Evolutionary conservation across 1,140 invertebrate genomes (phyloP), one percentile per base, ranked within the genome.

Genomic region (Cyclina sinensis): DNA sequence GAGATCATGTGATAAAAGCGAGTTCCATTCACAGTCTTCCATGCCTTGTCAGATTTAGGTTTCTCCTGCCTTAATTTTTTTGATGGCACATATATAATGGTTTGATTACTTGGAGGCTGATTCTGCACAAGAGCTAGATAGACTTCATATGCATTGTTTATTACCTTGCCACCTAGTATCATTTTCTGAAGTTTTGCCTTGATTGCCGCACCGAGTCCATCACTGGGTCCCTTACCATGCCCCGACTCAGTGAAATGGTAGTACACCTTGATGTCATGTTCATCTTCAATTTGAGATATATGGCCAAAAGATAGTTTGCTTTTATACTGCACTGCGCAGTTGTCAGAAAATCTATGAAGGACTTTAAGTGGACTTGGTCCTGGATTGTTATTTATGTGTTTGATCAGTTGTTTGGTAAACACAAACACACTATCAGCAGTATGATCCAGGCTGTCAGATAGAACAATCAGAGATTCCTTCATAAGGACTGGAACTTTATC

Each of bases 311-410:
- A 18, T 2, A n/a, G 16, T 27, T 68, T 68, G 62, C 62, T n/a
- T 68, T 68, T 68, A 27, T 68, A 68, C 62, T 68, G 18, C 18
- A 68, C 21, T n/a, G 16, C 62, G 30, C 24, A 68, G 30, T 68
- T 68, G 62, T 68, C 62, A 68, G 62, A n/a, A 68, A 68, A n/a
- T 68, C 62, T 68, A 68, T 68, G n/a, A n/a, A 11, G 30, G 27
- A 46, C 43, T 9, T 7, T 46, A 9, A 16, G 43, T 46, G 16
- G 16, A 46, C 43, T 16, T 9, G 16, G 7, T 46, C 16, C 43
- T 46, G 43, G 43, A 16, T 46, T 46, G 43, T 46, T 9, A 9
- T 16, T 7, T 16, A 46, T 46, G 43, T 46, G 16, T 46, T 16
- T 16, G 7, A 46, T 9, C 16, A 46, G 16, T 46, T 46, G 7